Evolutionary conservation across 1,140 invertebrate genomes (phyloP).

Genomic region (Macrotrachela quadricornifera): DNA sequence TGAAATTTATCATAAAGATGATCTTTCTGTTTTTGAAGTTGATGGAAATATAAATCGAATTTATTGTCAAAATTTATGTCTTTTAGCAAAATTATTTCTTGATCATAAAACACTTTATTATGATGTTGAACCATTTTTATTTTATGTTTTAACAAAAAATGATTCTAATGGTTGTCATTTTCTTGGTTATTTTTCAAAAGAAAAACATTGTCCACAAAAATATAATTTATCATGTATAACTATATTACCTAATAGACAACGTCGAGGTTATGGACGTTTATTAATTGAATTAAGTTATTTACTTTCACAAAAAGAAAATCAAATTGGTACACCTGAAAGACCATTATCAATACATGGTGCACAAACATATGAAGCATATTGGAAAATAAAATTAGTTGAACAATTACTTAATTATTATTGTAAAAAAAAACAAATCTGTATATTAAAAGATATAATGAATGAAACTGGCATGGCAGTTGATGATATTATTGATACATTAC

Average conservation of each 20-base stretch:
- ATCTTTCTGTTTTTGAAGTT: conserved; percentile 83
- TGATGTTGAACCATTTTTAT: conserved; percentile 88
- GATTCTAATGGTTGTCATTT: conserved; percentile 8
- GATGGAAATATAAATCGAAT: conserved; percentile 46
- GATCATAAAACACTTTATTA: conserved; percentile 95
- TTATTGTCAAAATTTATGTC: conserved; percentile 78
- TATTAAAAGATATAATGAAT: no score
- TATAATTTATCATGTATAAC: conserved; percentile 99
- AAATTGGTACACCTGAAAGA: conserved; percentile 83
- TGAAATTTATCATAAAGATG: conserved; percentile 86
- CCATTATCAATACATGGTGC: conserved; percentile 80
- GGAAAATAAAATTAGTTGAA: conserved; percentile 38
- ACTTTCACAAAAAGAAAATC: conserved; percentile 64
- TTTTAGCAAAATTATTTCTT: conserved; percentile 80
- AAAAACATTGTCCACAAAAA: conserved; percentile 89
- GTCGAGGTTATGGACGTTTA: conserved; percentile 82
- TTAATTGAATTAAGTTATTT: conserved; percentile 96
- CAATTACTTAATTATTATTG: no score
- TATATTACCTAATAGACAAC: conserved; percentile 91
- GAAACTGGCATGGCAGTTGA: no score
- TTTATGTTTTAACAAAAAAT: conserved; percentile 61
- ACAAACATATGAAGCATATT: conserved; percentile 85
- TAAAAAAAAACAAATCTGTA: no score
- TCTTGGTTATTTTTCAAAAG: conserved; percentile 40
- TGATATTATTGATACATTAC: no score